phyloP scores from a whole-genome alignment of 2,113 vertebrate species.

The Pluvialis apricaria region DNA sequence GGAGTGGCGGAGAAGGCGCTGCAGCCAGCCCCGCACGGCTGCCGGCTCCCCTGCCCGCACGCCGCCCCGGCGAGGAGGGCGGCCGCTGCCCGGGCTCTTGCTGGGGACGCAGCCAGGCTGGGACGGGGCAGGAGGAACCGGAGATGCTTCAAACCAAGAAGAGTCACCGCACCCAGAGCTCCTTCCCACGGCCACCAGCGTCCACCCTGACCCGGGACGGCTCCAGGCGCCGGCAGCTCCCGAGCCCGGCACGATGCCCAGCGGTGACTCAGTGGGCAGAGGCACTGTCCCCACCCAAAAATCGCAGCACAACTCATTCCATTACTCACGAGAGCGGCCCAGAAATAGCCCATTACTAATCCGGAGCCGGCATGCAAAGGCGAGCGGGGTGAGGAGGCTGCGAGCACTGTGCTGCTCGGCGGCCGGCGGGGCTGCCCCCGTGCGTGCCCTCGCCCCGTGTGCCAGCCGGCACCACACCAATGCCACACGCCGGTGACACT shows the following conservation, averaged over 20 bases:
- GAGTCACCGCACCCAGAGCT: not conserved
- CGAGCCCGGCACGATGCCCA: fast-evolving
- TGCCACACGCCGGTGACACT: not conserved
- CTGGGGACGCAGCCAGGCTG: not conserved
- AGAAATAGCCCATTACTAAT: constrained; percentile 44
- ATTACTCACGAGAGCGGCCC: constrained; percentile 30
- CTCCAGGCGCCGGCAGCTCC: not conserved
- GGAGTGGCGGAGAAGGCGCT: fast-evolving
- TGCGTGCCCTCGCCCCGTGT: fast-evolving
- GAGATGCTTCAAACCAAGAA: not conserved
- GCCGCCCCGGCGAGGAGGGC: fast-evolving
- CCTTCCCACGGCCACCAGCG: not conserved
- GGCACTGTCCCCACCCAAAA: constrained; percentile 27
- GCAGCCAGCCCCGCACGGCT: not conserved
- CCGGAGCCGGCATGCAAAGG: not conserved
- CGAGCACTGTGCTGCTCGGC: not conserved
- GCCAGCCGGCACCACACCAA: not conserved
- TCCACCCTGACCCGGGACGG: not conserved
- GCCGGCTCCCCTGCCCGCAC: too few relatives aligned
- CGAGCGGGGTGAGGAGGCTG: not conserved
- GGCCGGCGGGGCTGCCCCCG: not conserved
- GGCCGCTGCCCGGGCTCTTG: fast-evolving
- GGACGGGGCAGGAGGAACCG: not conserved
- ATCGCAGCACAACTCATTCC: constrained; percentile 26
- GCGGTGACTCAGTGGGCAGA: constrained; percentile 5